Base-by-base conservation (phyloP, 2,113 vertebrate species). In the Sterna hirundo region DNA sequence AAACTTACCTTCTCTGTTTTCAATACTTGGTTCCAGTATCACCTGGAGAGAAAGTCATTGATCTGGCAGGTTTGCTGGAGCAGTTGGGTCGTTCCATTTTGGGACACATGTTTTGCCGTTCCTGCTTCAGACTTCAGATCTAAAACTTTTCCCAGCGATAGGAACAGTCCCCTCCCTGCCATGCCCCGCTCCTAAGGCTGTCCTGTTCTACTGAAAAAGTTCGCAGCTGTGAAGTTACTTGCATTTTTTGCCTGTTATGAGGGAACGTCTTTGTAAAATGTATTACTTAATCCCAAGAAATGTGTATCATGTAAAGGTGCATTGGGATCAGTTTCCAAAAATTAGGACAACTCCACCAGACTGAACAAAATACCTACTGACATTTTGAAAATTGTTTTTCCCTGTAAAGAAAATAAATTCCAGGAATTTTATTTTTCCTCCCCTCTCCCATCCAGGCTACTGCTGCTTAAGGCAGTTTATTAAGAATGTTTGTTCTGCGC, bases 1-100 rank as follows among this genome's bases (percentile, higher is more conserved):
- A 96, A 96, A 90, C 84, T 94, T 95, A 94, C 94, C 95, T 79
- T 97, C 26, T 92, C 44, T 88, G 47, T 97, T 97, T 97, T 97
- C 91, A 94, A 30, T 96, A 88, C 76, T 79, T 96, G 88, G 42
- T 97, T 97, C 93, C 86, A 89, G 91, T 96, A 88, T 96, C 96
- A 96, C 90, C 88, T 92, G 85, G 40, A 95, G 79, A 96, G 84
- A 96, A 93, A 94, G 83, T 52, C 65, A 89, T 25, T 93, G 92
- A 60, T 94, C 80, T 96, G 95, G 81, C 92, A 96, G 80, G 52
- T 93, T 97, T 97, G 83, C 93, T 87, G 76, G 77, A 96, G 94
- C 93, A 95, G 86, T 89, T 82, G 62, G 83, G 82, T 83, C 64
- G 38, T 96, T 97, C 87, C 79, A 78, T 95, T 96, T 92, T 92